phyloP scores from a whole-genome alignment of 2,113 vertebrate genomes.

The Amphiprion ocellaris region DNA sequence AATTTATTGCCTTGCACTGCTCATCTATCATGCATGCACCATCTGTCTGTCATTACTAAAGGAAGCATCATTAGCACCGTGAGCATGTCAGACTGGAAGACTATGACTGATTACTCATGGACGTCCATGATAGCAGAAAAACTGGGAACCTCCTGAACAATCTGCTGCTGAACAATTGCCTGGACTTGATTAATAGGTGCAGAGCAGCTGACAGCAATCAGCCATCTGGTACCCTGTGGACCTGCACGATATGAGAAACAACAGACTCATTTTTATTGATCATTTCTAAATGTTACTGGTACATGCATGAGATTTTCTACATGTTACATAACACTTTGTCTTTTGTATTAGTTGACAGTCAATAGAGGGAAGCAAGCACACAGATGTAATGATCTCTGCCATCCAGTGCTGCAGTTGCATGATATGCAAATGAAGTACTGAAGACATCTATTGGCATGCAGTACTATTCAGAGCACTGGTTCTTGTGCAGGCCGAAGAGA shows the following conservation, averaged over 20 bases:
- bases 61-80: neutral
- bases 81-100: conserved; percentile 12
- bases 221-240: neutral
- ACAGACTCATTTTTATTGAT: neutral
- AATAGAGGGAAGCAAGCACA: neutral
- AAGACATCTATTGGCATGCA: too few species aligned
- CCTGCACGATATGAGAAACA: conserved; percentile 14
- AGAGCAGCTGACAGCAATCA: conserved; percentile 26
- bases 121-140: conserved; percentile 38
- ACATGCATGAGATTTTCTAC: too few species aligned
- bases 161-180: conserved; percentile 54
- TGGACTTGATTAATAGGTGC: conserved; percentile 54
- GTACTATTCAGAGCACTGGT: too few species aligned
- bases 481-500: too few species aligned
- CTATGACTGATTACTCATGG: conserved; percentile 49
- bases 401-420: neutral
- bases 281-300: too few species aligned
- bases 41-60: conserved; percentile 63
- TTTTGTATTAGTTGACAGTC: neutral
- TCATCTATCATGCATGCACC: conserved; percentile 71
- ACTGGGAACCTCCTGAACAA: conserved; percentile 29
- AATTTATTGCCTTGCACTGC: conserved; percentile 50
- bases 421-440: too few species aligned
- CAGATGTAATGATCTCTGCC: neutral
- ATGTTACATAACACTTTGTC: neutral